Conservation (phyloP, 2,797 vertebrate species). For the Gallinago nigripennis region DNA sequence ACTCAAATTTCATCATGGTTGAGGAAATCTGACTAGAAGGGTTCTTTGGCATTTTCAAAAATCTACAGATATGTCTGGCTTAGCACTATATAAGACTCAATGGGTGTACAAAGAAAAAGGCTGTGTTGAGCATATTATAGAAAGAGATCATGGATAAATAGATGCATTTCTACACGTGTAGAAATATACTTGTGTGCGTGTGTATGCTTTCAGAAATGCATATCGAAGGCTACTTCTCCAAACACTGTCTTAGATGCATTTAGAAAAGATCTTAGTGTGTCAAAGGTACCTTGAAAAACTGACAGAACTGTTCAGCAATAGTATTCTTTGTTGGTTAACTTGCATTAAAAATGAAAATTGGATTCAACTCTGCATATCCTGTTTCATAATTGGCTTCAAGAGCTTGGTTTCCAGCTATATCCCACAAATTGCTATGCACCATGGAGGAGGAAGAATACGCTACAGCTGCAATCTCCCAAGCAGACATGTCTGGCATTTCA, state of each 20-base stretch:
- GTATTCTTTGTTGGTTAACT: neutral
- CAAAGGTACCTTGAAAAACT: neutral
- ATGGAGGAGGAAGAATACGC: neutral
- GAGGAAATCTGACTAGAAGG: neutral
- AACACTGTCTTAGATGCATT: neutral
- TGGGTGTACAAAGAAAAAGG: fast-evolving
- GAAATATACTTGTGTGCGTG: neutral
- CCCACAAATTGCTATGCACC: neutral
- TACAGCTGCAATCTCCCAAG: neutral
- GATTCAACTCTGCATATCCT: neutral
- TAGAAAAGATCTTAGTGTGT: neutral
- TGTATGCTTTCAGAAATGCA: neutral
- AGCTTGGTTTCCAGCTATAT: neutral
- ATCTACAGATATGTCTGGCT: neutral
- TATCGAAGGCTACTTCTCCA: neutral
- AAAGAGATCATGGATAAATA: neutral
- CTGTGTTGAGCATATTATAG: neutral
- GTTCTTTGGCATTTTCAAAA: neutral
- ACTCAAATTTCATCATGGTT: neutral
- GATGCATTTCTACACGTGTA: neutral
- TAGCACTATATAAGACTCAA: neutral
- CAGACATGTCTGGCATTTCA: neutral
- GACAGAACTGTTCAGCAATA: neutral
- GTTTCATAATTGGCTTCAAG: neutral
- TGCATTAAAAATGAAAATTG: neutral